These are phyloP conservation scores for Buathra laborator DNA, from an alignment of 2,888 invertebrate genomes.

Conservation along the genomic window DNA sequence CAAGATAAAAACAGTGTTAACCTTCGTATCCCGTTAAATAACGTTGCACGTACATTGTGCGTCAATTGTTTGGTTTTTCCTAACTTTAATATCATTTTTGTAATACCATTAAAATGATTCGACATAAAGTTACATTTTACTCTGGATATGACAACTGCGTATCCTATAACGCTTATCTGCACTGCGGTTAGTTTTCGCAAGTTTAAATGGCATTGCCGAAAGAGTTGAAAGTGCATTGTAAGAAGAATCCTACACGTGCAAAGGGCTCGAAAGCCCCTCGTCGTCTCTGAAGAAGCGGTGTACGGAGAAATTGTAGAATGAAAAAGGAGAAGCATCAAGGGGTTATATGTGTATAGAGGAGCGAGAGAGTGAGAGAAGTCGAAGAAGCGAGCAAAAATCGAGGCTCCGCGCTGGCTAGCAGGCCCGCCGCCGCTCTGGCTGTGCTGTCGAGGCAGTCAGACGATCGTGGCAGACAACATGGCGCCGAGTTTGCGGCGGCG, in stretches of 20 bases:
- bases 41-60: neutral
- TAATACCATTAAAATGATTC: neutral
- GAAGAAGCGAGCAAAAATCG: slow-evolving; percentile 69
- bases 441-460: slow-evolving; percentile 75
- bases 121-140: neutral
- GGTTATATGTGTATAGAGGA: slow-evolving; percentile 34
- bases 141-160: neutral
- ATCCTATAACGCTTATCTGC: neutral
- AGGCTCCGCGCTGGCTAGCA: slow-evolving; percentile 82
- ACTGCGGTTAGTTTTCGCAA: neutral
- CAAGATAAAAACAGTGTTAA: slow-evolving; percentile 48
- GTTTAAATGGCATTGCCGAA: slow-evolving; percentile 38
- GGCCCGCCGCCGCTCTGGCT: slow-evolving; percentile 70
- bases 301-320: slow-evolving; percentile 63
- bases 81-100: neutral
- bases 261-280: slow-evolving; percentile 61
- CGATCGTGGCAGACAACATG: slow-evolving; percentile 84
- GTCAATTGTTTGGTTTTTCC: neutral
- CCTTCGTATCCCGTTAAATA: slow-evolving; percentile 53
- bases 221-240: slow-evolving; percentile 33
- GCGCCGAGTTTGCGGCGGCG: slow-evolving; percentile 79
- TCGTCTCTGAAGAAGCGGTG: slow-evolving; percentile 53
- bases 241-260: slow-evolving; percentile 37
- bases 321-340: slow-evolving; percentile 54
- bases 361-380: slow-evolving; percentile 32